phyloP scores from a whole-genome alignment of 2,113 vertebrate genomes.

The Podiceps cristatus region DNA sequence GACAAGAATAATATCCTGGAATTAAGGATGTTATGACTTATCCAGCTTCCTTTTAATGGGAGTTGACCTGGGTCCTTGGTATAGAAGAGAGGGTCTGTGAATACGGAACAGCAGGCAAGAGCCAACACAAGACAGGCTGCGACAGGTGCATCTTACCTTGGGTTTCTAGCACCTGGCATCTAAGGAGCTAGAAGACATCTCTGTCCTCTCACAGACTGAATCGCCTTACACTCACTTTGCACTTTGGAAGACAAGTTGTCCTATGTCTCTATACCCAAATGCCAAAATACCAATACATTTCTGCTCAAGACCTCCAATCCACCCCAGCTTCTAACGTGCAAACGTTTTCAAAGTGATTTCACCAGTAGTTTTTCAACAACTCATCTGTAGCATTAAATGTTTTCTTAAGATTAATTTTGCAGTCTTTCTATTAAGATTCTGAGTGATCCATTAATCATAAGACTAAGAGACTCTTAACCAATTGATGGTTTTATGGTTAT shows the following conservation, averaged over 20 bases:
- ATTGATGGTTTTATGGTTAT: constrained; percentile 46
- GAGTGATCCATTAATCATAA: constrained; percentile 67
- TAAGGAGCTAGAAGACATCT: background rate
- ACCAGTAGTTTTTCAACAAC: constrained; percentile 13
- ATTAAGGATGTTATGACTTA: background rate
- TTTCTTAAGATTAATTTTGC: constrained; percentile 47
- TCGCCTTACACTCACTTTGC: background rate
- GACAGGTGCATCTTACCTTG: accelerated
- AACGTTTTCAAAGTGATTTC: constrained; percentile 34
- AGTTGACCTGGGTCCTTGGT: background rate
- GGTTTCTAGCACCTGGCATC: background rate
- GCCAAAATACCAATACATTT: background rate
- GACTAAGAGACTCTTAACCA: constrained; percentile 51
- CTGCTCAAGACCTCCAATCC: background rate
- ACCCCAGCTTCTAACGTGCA: constrained; percentile 17
- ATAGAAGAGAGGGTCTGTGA: background rate
- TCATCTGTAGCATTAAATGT: constrained; percentile 38
- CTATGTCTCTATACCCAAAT: background rate
- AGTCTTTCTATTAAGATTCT: constrained; percentile 53
- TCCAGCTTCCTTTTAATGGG: background rate
- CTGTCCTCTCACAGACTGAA: background rate
- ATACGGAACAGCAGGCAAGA: background rate
- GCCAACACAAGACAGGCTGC: background rate
- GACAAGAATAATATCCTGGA: background rate
- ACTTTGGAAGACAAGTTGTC: background rate